Percentiles rank a stretch among this genome's conserved stretches.
phyloP scores from a whole-genome alignment of 2,797 vertebrate species.

The Acipenser oxyrinchus region DNA sequence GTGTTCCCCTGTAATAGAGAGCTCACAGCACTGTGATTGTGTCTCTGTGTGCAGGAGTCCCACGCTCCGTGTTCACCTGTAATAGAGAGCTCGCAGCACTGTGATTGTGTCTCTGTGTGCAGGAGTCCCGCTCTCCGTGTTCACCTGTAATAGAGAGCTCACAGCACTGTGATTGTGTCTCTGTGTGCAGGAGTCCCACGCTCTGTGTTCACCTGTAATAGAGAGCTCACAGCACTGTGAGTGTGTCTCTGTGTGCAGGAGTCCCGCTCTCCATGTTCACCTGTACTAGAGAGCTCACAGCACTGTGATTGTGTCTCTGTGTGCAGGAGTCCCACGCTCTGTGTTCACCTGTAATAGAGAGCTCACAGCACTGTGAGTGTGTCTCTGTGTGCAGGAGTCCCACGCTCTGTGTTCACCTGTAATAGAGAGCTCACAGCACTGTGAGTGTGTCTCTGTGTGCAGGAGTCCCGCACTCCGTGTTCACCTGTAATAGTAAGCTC shows the following conservation, averaged over 20 bases:
- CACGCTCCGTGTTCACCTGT: not conserved
- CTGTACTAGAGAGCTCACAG: conserved; percentile 5
- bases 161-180: conserved; percentile 11
- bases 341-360: not conserved
- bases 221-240: conserved; percentile 16
- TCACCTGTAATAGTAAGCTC: not conserved
- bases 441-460: not conserved
- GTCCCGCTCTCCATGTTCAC: conserved; percentile 41
- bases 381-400: not conserved
- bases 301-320: conserved; percentile 4
- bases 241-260: conserved; percentile 30
- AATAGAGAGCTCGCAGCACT: conserved; percentile 14
- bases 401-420: not conserved
- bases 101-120: not conserved
- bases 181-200: not conserved
- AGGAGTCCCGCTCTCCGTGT: conserved; percentile 52
- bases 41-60: conserved; percentile 11
- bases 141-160: not conserved
- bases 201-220: too few relatives aligned
- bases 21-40: conserved; percentile 15
- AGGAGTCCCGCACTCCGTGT: conserved; percentile 52
- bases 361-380: conserved; percentile 15
- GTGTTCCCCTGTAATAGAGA: not conserved
- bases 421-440: conserved; percentile 13
- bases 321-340: conserved; percentile 51